Base-by-base conservation (phyloP, 1,140 invertebrate species). In the Drosophila mayri region DNA sequence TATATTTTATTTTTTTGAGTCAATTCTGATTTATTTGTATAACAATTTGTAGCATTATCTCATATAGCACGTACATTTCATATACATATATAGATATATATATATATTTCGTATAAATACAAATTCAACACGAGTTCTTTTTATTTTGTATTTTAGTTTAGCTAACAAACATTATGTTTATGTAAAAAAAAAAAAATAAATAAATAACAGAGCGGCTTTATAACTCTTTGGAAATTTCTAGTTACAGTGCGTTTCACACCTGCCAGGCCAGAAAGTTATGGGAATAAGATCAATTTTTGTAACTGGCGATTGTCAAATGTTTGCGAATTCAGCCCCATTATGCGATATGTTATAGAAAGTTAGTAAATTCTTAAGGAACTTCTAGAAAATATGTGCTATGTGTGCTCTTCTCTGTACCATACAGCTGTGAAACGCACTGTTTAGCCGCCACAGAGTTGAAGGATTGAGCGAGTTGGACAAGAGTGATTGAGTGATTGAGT, bases 21-120 rank as follows among this genome's bases (percentile, higher is more conserved):
- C 55, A 47, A 59, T 71, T 71, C 55, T 49, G 73, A 54, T 64
- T 67, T 80, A 74, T 80, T 78, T 81, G 72, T 85, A 86, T 90
- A 88, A 88, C 85, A 85, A 90, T 81, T 73, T 81, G 85, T 90
- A 83, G 68, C 84, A 81, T 73, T 80, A 72, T 58, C 66, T 71
- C 35, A 83, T 81, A 71, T 84, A 77, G 70, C 70, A 74, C 71
- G 41, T 70, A 71, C 81, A 65, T 62, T 16, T 50, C 37, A 63
- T 81, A 54, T 67, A 49, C n/a, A 28, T 47, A 47, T 81, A 54
- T 67, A 49, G n/a, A 28, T 47, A 47, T 10, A 25, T 28, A n/a
- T 49, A 30, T 60, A 32, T 76, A 44, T 20, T 70, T 28, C 59
- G 50, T 77, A 77, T 79, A 79, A 85, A 80, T 83, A 88, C 81